These are phyloP conservation scores for Saccopteryx bilineata DNA, from an alignment of 2,113 vertebrate genomes.

Conservation along the genomic window DNA sequence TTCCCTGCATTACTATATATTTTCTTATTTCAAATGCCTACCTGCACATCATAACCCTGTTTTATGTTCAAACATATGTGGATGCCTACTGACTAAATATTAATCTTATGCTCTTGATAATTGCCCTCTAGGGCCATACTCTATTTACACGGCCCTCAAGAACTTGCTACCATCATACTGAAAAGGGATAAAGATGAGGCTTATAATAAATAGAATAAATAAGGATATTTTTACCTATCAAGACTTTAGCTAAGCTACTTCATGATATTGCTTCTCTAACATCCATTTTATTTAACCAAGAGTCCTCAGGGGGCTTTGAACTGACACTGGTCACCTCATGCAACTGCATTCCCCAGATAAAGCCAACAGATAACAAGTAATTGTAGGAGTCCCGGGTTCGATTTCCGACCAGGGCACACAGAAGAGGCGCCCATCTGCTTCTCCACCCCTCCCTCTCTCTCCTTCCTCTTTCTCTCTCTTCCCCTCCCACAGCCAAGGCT, in stretches of 20 bases:
- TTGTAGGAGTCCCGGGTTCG: no score
- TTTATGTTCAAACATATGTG: neutral
- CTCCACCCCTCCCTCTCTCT: no score
- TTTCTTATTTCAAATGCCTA: neutral
- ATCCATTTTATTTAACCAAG: neutral
- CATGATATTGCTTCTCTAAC: neutral
- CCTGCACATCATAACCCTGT: neutral
- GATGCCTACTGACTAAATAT: neutral
- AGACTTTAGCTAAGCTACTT: neutral
- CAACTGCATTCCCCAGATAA: neutral
- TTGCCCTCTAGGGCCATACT: neutral
- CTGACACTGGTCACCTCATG: neutral
- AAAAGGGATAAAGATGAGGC: neutral
- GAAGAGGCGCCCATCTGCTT: no score
- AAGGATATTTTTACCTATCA: neutral
- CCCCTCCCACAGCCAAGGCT: no score
- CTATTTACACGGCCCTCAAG: neutral
- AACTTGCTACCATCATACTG: neutral
- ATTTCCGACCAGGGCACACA: no score
- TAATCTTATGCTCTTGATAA: neutral
- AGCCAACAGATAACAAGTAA: neutral
- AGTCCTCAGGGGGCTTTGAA: neutral
- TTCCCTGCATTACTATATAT: neutral
- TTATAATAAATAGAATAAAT: neutral
- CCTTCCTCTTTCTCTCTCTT: no score